Base-by-base conservation (phyloP, 2,113 vertebrate species). In the Macrotis lagotis region DNA sequence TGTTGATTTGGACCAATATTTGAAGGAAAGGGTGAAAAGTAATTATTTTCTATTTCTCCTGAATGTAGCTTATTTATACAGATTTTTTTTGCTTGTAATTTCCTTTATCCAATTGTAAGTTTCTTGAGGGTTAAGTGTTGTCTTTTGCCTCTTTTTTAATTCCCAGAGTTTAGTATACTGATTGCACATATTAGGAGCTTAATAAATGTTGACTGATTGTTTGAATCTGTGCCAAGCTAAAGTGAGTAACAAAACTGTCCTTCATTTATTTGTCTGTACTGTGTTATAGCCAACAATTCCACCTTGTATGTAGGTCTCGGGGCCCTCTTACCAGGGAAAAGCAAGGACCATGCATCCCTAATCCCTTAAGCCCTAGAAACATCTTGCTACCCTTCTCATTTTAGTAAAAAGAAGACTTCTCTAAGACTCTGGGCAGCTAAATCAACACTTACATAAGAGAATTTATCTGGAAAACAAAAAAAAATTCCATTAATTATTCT, bases 381-480 rank as follows among this genome's bases (percentile, higher is more conserved):
- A 44, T 11, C n/a, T 44, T 11, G 44, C n/a, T 44, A 6, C 66
- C 59, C 7, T 44, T 83, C 19, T 83, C 6, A 83, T 44, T 1
- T 16, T 2, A 0, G 2, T 44, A 44, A 2, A 83, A 83, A 5
- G 66, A 22, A 83, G 44, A 50, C 47, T 88, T 95, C 48, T 28
- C 55, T 90, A 95, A 90, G 93, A 96, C 66, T 96, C 88, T 8
- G 44, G 91, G 89, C 59, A 50, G 93, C 6, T 44, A 16, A 83
- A 83, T 44, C 5, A 83, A 83, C 26, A 83, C n/a, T 22, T 44
- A 83, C 19, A 83, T 19, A 83, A 24, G 37, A 95, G 92, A 96
- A 96, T 92, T 95, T 94, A 97, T 97, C 48, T 49, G 90, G 94
- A 51, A 92, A 93, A 91, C 92, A 96, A 95, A 94, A 97, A 93